These are phyloP conservation scores for Lepidocolaptes lacrymiger DNA, from an alignment of 2,797 vertebrate species.

Conservation along the genomic window DNA sequence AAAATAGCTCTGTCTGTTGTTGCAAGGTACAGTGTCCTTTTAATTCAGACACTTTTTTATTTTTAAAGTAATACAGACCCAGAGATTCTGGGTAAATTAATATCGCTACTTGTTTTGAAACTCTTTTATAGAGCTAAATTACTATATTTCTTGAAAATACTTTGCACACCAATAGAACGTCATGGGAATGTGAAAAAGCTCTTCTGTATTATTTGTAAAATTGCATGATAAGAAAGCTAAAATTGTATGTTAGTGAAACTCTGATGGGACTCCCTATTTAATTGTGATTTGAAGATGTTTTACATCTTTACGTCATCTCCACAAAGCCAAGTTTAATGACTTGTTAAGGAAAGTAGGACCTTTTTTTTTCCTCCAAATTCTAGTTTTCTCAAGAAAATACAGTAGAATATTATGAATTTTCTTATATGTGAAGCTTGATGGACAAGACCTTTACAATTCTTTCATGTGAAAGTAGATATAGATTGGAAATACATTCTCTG, in stretches of 20 bases:
- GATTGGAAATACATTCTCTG: not conserved
- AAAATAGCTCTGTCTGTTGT: not conserved
- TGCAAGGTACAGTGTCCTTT: not conserved
- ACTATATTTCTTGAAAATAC: not conserved
- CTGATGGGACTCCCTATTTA: not conserved
- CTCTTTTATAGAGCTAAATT: not conserved
- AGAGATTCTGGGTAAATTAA: not conserved
- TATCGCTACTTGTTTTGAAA: not conserved
- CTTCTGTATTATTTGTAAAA: not conserved
- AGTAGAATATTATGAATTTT: not conserved
- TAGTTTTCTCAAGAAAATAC: not conserved
- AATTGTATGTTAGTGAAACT: not conserved
- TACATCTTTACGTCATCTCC: not conserved
- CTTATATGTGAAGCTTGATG: not conserved
- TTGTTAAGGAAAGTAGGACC: not conserved
- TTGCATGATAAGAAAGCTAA: not conserved
- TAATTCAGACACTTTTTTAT: not conserved
- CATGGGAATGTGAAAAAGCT: not conserved
- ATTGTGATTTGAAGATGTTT: not conserved
- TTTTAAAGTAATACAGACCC: not conserved
- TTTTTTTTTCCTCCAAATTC: not conserved
- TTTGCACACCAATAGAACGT: not conserved
- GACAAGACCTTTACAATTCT: not conserved
- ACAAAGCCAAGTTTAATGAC: not conserved
- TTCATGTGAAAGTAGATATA: not conserved